Evolutionary conservation across 2,797 vertebrate genomes (phyloP), one percentile per base, ranked within the genome.

Genomic region (Poecilia gillii): DNA sequence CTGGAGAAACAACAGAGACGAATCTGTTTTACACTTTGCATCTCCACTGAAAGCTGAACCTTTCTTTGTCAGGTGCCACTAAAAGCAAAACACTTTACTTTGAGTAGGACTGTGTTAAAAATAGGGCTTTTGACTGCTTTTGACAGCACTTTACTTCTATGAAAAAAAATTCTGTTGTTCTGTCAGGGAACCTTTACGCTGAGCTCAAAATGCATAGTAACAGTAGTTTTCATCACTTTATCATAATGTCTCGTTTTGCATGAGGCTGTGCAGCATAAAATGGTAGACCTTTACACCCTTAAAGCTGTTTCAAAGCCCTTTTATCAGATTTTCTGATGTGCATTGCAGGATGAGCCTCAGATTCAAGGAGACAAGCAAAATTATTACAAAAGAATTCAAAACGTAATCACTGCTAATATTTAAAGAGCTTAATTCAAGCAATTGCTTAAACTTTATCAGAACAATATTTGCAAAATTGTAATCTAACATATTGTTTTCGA

Each of bases 101-200:
- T 74, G 62, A 79, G 53, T 47, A 12, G 51, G 73, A 73, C 18
- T 81, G 57, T 51, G 47, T 45, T 83, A 75, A 47, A 81, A 84
- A 72, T 11, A 23, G n/a, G 46, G 13, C 23, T 62, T 79, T 31
- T 76, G 31, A 73, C 72, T 46, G 16, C 12, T 55, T 57, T 16
- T 36, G 53, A 49, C 55, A 23, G 62, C 49, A 45, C 13, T 78
- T 59, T 73, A 41, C 25, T 64, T 64, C 39, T n/a, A 41, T 39
- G 20, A 46, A n/a, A 78, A n/a, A 62, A 11, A 57, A 28, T 11
- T 28, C 6, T 71, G 68, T 13, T 62, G 12, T 64, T 47, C 14
- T 47, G 62, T 72, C 12, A 72, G 43, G 16, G 46, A 57, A 14
- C 31, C 23, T 75, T 57, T 73, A 47, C 1, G 16, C 33, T 41